A percentile compares a stretch with the other conserved stretches of the same genome.
Conservation (phyloP, 2,797 vertebrate genomes). For the Enteromius mattozi region DNA sequence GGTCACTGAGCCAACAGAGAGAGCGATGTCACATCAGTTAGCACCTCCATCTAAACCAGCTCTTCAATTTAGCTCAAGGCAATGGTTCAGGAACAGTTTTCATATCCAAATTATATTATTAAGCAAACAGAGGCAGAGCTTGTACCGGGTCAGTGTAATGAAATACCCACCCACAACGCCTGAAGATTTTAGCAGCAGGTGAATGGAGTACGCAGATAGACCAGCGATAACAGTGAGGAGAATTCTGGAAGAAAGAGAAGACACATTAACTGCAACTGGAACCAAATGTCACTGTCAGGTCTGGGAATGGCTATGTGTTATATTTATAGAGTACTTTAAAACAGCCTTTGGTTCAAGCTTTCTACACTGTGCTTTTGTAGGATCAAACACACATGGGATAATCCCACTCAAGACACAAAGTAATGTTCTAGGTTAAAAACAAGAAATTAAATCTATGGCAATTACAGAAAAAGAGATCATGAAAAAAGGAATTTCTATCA, state of each 20-base stretch:
- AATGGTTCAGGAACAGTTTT: not conserved
- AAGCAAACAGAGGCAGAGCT: not conserved
- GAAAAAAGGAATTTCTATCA: too few relatives aligned
- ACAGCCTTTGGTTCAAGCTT: not conserved
- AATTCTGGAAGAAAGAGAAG: slow-evolving; percentile 75
- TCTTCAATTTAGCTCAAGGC: not conserved
- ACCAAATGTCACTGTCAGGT: not conserved
- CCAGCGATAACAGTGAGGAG: slow-evolving; percentile 90
- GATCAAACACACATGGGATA: not conserved
- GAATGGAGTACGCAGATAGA: slow-evolving; percentile 97
- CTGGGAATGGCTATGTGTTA: too few relatives aligned
- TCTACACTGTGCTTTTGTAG: too few relatives aligned
- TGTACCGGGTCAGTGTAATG: not conserved
- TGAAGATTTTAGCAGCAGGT: slow-evolving; percentile 94
- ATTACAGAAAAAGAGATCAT: not conserved
- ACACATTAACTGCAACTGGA: not conserved
- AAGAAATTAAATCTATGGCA: not conserved
- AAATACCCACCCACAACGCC: slow-evolving; percentile 88
- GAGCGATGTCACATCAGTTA: not conserved
- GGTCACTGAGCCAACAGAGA: slow-evolving; percentile 33
- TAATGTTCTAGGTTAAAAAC: not conserved
- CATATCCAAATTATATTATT: not conserved
- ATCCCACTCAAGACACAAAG: not conserved
- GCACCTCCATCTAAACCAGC: not conserved
- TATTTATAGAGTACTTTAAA: not conserved